Evolutionary conservation across 2,888 invertebrate genomes (phyloP).

Genomic region (Theretra japonica): DNA sequence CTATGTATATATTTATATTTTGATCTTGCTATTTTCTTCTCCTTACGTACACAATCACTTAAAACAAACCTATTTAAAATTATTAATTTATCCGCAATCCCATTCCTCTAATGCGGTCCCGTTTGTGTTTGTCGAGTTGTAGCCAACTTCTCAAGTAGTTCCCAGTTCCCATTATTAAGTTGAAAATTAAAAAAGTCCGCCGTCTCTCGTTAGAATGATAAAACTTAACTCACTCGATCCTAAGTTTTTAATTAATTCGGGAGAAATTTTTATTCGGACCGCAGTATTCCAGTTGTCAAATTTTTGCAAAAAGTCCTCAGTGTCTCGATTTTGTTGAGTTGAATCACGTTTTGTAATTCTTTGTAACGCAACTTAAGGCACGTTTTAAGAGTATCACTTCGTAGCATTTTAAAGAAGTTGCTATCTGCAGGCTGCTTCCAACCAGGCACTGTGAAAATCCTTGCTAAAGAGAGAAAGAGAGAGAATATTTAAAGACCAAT

Average conservation of each 20-base stretch:
- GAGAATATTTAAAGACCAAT: too few species aligned
- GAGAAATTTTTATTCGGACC: neutral
- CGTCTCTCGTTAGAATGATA: slow-evolving; percentile 30
- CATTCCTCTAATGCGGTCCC: slow-evolving; percentile 9
- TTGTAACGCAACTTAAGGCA: too few species aligned
- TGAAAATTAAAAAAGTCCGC: slow-evolving; percentile 26
- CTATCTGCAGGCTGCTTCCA: too few species aligned
- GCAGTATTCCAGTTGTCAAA: neutral
- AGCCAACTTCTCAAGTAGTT: slow-evolving; percentile 16
- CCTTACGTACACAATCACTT: neutral
- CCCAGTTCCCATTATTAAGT: slow-evolving; percentile 22
- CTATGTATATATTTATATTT: too few species aligned
- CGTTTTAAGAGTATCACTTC: too few species aligned
- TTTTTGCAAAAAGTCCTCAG: neutral
- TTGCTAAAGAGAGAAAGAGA: too few species aligned
- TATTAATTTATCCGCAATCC: neutral
- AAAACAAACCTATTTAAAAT: neutral
- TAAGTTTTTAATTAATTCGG: slow-evolving; percentile 38
- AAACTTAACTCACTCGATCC: slow-evolving; percentile 32
- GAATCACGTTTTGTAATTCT: too few species aligned
- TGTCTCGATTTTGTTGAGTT: neutral
- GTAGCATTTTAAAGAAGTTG: too few species aligned
- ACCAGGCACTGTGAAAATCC: too few species aligned
- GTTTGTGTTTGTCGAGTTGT: slow-evolving; percentile 23
- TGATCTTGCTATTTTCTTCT: too few species aligned